Evolutionary conservation across 2,113 vertebrate species (phyloP).

Genomic region (Elanoides forficatus): DNA sequence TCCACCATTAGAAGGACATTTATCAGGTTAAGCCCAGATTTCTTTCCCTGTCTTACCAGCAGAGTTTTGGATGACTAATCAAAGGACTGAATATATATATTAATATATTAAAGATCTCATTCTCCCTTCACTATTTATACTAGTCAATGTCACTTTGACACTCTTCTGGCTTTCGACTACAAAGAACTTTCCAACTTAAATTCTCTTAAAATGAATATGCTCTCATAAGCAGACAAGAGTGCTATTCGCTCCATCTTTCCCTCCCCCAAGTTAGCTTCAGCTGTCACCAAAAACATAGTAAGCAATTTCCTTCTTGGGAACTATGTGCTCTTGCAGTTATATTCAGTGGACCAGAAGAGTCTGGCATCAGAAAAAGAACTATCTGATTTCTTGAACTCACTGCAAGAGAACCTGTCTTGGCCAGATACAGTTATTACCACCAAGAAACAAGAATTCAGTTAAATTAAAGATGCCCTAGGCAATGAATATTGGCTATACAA

Average conservation of each 20-base stretch:
- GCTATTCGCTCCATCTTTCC: not conserved
- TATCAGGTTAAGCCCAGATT: constrained; percentile 54
- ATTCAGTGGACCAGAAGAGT: constrained; percentile 46
- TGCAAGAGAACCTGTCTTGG: constrained; percentile 25
- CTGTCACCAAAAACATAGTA: constrained; percentile 50
- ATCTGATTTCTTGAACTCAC: constrained; percentile 36
- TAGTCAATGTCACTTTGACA: constrained; percentile 47
- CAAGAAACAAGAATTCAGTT: not conserved
- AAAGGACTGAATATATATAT: not conserved
- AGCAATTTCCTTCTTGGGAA: constrained; percentile 59
- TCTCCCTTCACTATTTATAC: constrained; percentile 32
- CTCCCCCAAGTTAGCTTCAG: constrained; percentile 23
- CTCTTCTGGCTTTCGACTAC: not conserved
- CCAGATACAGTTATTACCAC: not conserved
- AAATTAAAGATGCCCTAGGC: not conserved
- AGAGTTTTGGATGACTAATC: constrained; percentile 43
- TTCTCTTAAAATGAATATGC: not conserved
- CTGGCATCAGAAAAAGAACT: not conserved
- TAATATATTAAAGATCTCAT: constrained; percentile 4
- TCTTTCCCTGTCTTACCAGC: constrained; percentile 18
- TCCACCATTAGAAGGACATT: not conserved
- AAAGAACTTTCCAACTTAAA: constrained; percentile 8
- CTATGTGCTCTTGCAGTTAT: constrained; percentile 38
- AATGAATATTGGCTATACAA: not conserved
- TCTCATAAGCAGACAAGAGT: not conserved